Percentiles rank a stretch among this genome's conserved stretches.
Conservation (phyloP, 2,797 vertebrate species). For the Synanceia verrucosa region DNA sequence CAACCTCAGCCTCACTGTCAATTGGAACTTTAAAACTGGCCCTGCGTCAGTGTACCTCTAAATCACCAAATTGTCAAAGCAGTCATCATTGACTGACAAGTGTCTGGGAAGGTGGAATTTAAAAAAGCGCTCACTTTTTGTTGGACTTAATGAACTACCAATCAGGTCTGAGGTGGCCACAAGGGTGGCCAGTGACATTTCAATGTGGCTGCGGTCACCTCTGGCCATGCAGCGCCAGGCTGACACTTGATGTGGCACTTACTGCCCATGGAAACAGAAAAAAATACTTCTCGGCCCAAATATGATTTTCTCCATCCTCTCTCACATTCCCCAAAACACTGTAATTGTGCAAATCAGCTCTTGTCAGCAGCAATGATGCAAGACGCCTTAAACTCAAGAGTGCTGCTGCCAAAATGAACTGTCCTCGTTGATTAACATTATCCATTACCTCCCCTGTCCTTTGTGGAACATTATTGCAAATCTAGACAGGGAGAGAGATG, state of each 20-base stretch:
- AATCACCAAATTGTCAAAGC: too few relatives aligned
- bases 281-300: conserved; percentile 26
- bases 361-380: conserved; percentile 57
- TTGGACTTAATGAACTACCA: too few relatives aligned
- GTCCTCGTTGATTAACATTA: conserved; percentile 65
- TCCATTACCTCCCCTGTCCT: conserved; percentile 53
- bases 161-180: too few relatives aligned
- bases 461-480: conserved; percentile 58
- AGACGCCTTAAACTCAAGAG: conserved; percentile 40
- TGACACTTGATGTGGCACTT: conserved; percentile 30
- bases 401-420: conserved; percentile 60
- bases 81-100: too few relatives aligned
- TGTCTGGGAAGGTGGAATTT: too few relatives aligned
- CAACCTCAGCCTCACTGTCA: too few relatives aligned
- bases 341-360: conserved; percentile 57
- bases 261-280: conserved; percentile 13
- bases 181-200: too few relatives aligned
- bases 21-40: too few relatives aligned
- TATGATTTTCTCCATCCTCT: conserved; percentile 9
- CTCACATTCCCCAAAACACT: conserved; percentile 26
- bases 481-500: conserved; percentile 41
- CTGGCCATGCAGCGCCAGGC: too few relatives aligned
- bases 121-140: too few relatives aligned
- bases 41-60: too few relatives aligned
- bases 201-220: too few relatives aligned